phyloP scores from a whole-genome alignment of 2,888 invertebrate genomes.

The Cephonodes hylas region DNA sequence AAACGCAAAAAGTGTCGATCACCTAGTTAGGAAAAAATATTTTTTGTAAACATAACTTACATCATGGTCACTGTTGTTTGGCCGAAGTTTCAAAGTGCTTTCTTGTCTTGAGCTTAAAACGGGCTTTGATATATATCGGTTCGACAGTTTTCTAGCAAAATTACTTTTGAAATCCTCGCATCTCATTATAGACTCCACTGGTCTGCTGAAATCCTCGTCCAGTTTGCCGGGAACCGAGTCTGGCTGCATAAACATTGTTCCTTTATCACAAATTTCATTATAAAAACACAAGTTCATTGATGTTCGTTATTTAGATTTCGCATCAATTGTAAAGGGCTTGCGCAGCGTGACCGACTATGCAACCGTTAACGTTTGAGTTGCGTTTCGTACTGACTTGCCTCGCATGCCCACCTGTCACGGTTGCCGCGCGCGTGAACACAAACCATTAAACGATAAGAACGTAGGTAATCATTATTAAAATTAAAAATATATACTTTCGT shows the following conservation, averaged over 20 bases:
- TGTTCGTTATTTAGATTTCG: conserved; percentile 33
- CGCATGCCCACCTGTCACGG: conserved; percentile 24
- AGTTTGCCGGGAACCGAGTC: conserved; percentile 36
- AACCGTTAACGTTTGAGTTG: conserved; percentile 34
- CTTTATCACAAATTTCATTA: conserved; percentile 40
- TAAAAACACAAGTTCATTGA: conserved; percentile 43
- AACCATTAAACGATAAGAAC: not conserved
- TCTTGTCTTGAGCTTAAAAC: conserved; percentile 48
- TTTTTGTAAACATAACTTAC: conserved; percentile 6
- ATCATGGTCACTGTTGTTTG: conserved; percentile 27
- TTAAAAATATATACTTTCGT: not conserved
- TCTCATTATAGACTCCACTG: conserved; percentile 74
- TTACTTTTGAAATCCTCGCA: conserved; percentile 77
- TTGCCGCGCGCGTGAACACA: not conserved
- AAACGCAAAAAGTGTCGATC: not conserved
- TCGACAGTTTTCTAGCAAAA: conserved; percentile 73
- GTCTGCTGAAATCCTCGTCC: conserved; percentile 62
- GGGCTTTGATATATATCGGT: conserved; percentile 61
- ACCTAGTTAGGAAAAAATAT: not conserved
- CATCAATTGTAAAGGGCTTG: conserved; percentile 32
- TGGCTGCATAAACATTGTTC: conserved; percentile 55
- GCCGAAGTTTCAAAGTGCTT: conserved; percentile 45
- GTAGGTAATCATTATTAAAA: not conserved
- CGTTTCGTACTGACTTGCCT: conserved; percentile 30
- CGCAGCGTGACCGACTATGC: conserved; percentile 26